A percentile compares a stretch with the other conserved stretches of the same genome.
Conservation (phyloP, 2,797 vertebrate genomes). For the Pantherophis alleghaniensis region DNA sequence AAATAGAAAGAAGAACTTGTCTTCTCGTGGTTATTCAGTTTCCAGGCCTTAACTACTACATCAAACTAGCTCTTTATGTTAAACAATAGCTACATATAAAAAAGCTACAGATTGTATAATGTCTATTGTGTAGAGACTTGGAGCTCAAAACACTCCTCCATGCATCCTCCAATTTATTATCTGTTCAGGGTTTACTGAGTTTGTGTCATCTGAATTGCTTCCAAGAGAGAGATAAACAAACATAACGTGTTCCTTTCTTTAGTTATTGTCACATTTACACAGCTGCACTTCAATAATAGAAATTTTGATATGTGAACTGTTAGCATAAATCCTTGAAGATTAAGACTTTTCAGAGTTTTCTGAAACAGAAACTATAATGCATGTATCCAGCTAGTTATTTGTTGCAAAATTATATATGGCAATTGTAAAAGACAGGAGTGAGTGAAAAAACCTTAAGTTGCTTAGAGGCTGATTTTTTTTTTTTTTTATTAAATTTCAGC, state of each 20-base stretch:
- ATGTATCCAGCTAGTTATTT: slow-evolving; percentile 27
- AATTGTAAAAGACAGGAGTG: slow-evolving; percentile 1
- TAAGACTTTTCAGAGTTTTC: slow-evolving; percentile 25
- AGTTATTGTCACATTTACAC: background rate
- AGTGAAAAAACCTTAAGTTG: slow-evolving; percentile 52
- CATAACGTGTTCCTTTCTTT: background rate
- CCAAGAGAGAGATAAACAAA: background rate
- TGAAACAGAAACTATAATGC: slow-evolving; percentile 18
- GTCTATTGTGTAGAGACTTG: background rate
- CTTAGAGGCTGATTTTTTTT: slow-evolving; percentile 43
- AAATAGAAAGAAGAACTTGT: background rate
- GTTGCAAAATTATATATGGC: slow-evolving; percentile 57
- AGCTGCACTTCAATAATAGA: background rate
- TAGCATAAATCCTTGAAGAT: background rate
- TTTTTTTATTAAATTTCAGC: background rate
- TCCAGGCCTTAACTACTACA: background rate
- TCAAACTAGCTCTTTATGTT: background rate
- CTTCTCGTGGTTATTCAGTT: background rate
- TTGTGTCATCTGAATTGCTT: background rate
- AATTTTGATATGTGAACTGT: background rate
- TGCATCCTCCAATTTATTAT: background rate
- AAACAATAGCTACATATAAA: background rate
- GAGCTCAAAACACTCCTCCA: background rate
- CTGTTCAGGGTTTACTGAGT: background rate
- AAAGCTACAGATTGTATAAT: background rate